These are phyloP conservation scores for Lithophane semibrunnea DNA, from an alignment of 2,888 invertebrate species.

Conservation along the genomic window DNA sequence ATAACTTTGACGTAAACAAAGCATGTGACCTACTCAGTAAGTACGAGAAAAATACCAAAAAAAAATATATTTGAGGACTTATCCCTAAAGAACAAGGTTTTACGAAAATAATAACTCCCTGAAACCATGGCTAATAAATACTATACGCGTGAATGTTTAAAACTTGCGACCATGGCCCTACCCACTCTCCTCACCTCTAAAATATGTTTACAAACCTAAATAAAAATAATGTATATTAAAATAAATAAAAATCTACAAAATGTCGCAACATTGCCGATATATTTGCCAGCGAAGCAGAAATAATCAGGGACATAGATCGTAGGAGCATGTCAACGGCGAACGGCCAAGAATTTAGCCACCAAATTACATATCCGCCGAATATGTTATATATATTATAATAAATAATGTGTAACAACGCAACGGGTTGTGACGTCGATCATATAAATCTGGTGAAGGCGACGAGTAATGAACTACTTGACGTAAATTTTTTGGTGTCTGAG, in stretches of 20 bases:
- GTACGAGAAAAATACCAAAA: too few relatives aligned
- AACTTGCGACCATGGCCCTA: background rate
- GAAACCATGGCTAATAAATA: background rate
- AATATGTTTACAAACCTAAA: constrained; percentile 28
- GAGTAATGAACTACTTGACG: constrained; percentile 39
- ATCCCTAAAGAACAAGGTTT: background rate
- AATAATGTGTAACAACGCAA: constrained; percentile 58
- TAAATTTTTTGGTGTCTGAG: constrained; percentile 15
- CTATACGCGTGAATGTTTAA: background rate
- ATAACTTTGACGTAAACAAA: too few relatives aligned
- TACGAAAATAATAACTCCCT: background rate
- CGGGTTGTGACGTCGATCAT: constrained; percentile 50
- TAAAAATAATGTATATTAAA: constrained; percentile 40
- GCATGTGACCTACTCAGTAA: too few relatives aligned
- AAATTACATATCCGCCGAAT: constrained; percentile 80
- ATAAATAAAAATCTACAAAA: constrained; percentile 47
- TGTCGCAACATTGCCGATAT: constrained; percentile 69
- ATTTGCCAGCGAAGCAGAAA: constrained; percentile 72
- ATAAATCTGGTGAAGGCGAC: constrained; percentile 57
- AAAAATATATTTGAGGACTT: too few relatives aligned
- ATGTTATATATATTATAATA: constrained; percentile 61
- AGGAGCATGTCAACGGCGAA: constrained; percentile 72
- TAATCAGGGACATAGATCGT: constrained; percentile 76
- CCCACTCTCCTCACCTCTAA: constrained; percentile 7
- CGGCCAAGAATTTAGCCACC: constrained; percentile 83